Base-by-base conservation (phyloP, 2,797 vertebrate species). In the Synanceia verrucosa region DNA sequence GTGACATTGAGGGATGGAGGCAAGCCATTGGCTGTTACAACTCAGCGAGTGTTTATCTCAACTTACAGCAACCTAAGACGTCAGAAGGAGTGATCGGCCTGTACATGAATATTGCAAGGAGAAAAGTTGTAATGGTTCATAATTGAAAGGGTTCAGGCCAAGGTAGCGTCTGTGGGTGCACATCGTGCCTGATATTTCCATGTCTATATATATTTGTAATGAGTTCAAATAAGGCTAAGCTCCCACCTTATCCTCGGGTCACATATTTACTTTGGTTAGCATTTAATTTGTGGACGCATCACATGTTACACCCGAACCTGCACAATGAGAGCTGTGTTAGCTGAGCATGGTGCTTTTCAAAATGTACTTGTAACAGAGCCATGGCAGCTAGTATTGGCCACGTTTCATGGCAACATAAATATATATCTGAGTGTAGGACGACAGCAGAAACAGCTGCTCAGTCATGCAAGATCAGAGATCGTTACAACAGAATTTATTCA, bases 41-140 rank as follows among this genome's bases (percentile, higher is more conserved):
- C 90, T 89, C 83, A 4, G 84, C 86, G 87, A 93, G 88, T 92
- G 91, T 93, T 93, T 92, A 91, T 94, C 90, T 94, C 90, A 78
- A 92, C 91, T 93, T 93, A 90, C 82, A 83, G 90, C 90, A 91
- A 90, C 89, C 86, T 48, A 90, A 92, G 86, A 89, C 76, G 68
- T 85, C 79, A 84, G 82, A 79, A 78, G 83, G 74, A 64, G 79
- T 82, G 82, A 80, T 88, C 84, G 78, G 75, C 63, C 76, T 7
- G 14, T 18, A 65, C 82, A 93, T 92, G 69, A 91, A 91, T 91
- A 91, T 81, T 86, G 89, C 83, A 94, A 33, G 8, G 67, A 67
- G 72, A 84, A 75, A 87, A 76, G 85, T 90, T 91, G 92, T 92
- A 92, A 89, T 82, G 82, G 67, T 92, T 84, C 84, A 92, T 90